Conservation (phyloP, 92 coral and sea anemone species). For the Metridium senile region DNA sequence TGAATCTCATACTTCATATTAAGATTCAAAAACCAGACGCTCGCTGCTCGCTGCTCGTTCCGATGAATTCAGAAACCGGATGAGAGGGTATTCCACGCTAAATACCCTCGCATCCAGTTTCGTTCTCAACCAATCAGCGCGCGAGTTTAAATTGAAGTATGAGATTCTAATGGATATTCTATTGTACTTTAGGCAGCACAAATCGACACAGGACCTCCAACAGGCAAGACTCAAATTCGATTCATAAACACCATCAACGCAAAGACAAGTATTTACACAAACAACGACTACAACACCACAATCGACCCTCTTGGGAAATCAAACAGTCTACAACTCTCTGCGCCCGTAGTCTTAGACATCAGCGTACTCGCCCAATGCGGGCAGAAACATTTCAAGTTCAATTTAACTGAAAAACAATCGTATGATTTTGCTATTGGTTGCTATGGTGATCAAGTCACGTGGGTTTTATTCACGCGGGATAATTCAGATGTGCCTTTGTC, state of each 20-base stretch:
- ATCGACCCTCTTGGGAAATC: constrained; percentile 43
- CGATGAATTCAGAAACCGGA: too few relatives aligned
- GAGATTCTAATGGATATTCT: not conserved
- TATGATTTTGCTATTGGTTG: constrained; percentile 51
- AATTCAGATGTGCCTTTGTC: constrained; percentile 18
- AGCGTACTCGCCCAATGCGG: constrained; percentile 9
- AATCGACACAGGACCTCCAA: constrained; percentile 30
- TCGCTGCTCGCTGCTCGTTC: too few relatives aligned
- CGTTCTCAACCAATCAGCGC: too few relatives aligned
- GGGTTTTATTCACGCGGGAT: constrained; percentile 20
- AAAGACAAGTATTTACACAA: constrained; percentile 25
- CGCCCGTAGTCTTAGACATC: constrained; percentile 17
- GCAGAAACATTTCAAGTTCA: constrained; percentile 8
- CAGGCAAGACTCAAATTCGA: constrained; percentile 52
- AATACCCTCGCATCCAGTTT: too few relatives aligned
- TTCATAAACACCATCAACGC: constrained; percentile 58
- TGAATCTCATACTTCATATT: too few relatives aligned
- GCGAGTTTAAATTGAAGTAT: too few relatives aligned
- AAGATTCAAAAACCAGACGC: too few relatives aligned
- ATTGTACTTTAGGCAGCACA: constrained; percentile 27
- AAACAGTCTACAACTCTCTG: constrained; percentile 26
- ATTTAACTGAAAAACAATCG: constrained; percentile 40
- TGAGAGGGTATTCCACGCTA: too few relatives aligned
- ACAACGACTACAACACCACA: constrained; percentile 32
- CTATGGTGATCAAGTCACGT: constrained; percentile 15